Evolutionary conservation across 2,888 invertebrate species (phyloP).

Genomic region (Hermaeophaga mercurialis): DNA sequence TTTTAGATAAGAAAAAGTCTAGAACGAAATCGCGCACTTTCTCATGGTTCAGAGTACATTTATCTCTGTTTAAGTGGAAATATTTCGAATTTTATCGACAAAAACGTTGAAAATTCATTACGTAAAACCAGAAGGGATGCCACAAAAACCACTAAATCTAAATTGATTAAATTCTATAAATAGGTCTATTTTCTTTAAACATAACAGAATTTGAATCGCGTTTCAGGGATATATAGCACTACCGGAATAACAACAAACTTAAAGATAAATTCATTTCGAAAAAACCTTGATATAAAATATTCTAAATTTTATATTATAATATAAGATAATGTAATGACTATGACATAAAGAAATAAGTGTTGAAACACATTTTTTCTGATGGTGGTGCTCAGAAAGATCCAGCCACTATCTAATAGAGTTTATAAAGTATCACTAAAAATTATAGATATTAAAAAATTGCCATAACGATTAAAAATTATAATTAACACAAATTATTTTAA

Average conservation of each 20-base stretch:
- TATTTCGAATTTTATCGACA: constrained; percentile 19
- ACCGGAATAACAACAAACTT: neutral
- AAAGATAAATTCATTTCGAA: too few species aligned
- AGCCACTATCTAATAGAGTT: too few species aligned
- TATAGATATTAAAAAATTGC: too few species aligned
- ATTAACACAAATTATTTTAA: too few species aligned
- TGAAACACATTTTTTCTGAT: too few species aligned
- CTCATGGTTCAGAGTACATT: constrained; percentile 15
- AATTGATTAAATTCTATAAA: constrained; percentile 27
- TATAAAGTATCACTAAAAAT: too few species aligned
- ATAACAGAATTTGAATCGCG: constrained; percentile 9
- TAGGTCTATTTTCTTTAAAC: constrained; percentile 15
- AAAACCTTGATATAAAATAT: too few species aligned
- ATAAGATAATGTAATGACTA: too few species aligned
- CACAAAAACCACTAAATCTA: constrained; percentile 27
- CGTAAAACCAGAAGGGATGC: constrained; percentile 14
- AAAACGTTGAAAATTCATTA: constrained; percentile 24
- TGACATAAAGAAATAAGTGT: too few species aligned
- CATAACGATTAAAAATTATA: too few species aligned
- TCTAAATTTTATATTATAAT: too few species aligned
- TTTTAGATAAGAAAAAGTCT: constrained; percentile 21
- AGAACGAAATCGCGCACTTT: constrained; percentile 12
- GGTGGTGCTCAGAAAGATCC: too few species aligned
- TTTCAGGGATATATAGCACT: constrained; percentile 4
- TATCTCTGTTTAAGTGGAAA: constrained; percentile 16